Conservation (phyloP, 1,140 invertebrate genomes). For the Saccostrea echinata region DNA sequence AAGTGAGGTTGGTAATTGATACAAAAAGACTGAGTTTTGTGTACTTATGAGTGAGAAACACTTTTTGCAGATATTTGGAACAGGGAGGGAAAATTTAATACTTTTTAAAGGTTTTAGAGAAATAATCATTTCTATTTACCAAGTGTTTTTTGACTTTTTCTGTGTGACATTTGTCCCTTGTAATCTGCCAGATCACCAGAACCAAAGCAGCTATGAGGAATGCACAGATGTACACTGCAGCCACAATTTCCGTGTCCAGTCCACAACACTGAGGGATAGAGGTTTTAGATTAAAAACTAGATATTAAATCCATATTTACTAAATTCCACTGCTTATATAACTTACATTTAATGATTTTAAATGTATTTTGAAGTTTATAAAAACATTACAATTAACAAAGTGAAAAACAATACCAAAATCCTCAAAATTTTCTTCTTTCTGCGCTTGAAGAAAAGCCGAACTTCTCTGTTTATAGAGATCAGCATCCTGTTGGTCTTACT, state of each 20-base stretch:
- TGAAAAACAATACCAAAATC: background rate
- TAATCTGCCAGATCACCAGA: conserved; percentile 2
- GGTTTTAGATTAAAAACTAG: background rate
- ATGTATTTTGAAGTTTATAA: background rate
- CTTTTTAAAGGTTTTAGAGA: too few relatives aligned
- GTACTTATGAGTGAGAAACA: background rate
- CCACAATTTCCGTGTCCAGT: conserved; percentile 4
- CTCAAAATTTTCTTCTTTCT: background rate
- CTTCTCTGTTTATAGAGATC: conserved; percentile 14
- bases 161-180: conserved; percentile 1
- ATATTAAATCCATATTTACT: background rate
- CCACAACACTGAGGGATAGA: conserved; percentile 7
- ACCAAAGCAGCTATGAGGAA: background rate
- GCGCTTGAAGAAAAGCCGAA: conserved; percentile 7
- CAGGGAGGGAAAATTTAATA: too few relatives aligned
- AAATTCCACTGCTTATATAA: background rate
- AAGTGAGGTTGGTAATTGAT: background rate
- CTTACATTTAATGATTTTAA: background rate
- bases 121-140: background rate
- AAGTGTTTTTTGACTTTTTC: background rate
- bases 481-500: background rate
- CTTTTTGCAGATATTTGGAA: background rate
- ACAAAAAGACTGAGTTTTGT: background rate
- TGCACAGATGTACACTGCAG: background rate
- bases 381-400: background rate